Evolutionary conservation across 2,797 vertebrate species (phyloP).

Genomic region (Pristis pectinata): DNA sequence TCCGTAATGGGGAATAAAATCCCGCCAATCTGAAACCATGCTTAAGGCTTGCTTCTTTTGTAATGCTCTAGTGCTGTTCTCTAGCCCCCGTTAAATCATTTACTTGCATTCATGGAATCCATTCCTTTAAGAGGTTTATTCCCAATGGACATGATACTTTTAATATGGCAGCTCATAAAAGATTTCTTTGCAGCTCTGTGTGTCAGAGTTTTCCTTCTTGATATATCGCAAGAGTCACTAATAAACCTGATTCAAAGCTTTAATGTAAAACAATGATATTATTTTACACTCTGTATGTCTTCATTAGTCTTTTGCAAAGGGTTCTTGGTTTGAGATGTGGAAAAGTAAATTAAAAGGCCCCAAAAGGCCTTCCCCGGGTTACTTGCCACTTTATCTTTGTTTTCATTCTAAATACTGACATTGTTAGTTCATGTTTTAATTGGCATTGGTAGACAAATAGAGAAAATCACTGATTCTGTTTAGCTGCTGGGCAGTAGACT

Average conservation of each 20-base stretch:
- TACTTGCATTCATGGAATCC: not conserved
- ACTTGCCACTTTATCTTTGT: not conserved
- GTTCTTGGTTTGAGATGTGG: not conserved
- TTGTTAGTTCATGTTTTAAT: conserved; percentile 12
- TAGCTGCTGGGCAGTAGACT: not conserved
- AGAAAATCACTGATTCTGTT: not conserved
- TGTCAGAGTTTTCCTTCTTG: not conserved
- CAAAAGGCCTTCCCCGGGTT: not conserved
- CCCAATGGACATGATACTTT: not conserved
- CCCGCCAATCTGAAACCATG: not conserved
- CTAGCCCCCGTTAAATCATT: not conserved
- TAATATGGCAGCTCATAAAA: not conserved
- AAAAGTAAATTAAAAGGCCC: conserved; percentile 1
- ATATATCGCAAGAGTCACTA: not conserved
- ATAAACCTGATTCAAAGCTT: not conserved
- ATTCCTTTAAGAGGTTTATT: not conserved
- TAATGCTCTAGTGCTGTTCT: not conserved
- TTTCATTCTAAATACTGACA: conserved; percentile 30
- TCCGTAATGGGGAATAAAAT: not conserved
- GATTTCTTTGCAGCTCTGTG: not conserved
- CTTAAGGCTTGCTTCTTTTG: not conserved
- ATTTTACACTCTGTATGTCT: conserved; percentile 16
- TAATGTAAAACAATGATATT: conserved; percentile 26
- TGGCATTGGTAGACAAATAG: conserved; percentile 1
- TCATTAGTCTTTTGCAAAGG: not conserved